phyloP scores from a whole-genome alignment of 1,140 invertebrate species.

The Brachionus plicatilis region DNA sequence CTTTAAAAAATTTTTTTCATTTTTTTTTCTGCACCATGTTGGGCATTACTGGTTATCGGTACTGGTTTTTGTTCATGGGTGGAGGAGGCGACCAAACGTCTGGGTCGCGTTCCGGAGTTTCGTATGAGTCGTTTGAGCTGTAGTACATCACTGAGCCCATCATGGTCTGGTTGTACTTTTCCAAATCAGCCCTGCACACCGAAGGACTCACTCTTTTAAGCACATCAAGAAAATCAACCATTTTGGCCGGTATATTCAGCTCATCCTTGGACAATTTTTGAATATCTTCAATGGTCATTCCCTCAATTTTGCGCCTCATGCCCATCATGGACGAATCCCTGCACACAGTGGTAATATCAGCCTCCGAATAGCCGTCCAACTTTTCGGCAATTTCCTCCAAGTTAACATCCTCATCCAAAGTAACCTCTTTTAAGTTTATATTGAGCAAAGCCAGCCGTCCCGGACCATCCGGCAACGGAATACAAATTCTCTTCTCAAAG shows the following conservation, averaged over 20 bases:
- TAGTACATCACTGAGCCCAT: not conserved
- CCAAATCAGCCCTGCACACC: conserved; percentile 85
- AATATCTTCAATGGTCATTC: conserved; percentile 88
- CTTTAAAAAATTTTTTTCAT: no score
- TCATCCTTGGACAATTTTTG: conserved; percentile 78
- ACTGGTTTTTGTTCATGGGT: conserved; percentile 65
- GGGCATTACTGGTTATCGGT: no score
- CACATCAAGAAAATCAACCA: conserved; percentile 83
- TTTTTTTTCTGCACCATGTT: not conserved
- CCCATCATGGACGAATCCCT: conserved; percentile 99
- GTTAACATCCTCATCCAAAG: conserved; percentile 75
- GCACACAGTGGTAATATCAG: conserved; percentile 97
- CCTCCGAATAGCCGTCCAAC: conserved; percentile 90
- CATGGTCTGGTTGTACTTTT: conserved; percentile 62
- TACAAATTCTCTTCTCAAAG: conserved; percentile 97
- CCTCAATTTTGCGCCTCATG: conserved; percentile 87
- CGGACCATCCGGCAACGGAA: conserved; percentile 88
- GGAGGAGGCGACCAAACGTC: conserved; percentile 80
- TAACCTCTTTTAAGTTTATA: conserved; percentile 73
- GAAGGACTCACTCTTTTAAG: conserved; percentile 90
- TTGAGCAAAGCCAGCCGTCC: conserved; percentile 80
- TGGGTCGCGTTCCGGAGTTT: conserved; percentile 61
- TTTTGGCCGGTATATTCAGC: conserved; percentile 82
- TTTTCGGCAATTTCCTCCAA: conserved; percentile 73
- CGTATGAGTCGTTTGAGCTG: conserved; percentile 57